Evolutionary conservation across 2,888 invertebrate genomes (phyloP).

Genomic region (Ectemnius continuus): DNA sequence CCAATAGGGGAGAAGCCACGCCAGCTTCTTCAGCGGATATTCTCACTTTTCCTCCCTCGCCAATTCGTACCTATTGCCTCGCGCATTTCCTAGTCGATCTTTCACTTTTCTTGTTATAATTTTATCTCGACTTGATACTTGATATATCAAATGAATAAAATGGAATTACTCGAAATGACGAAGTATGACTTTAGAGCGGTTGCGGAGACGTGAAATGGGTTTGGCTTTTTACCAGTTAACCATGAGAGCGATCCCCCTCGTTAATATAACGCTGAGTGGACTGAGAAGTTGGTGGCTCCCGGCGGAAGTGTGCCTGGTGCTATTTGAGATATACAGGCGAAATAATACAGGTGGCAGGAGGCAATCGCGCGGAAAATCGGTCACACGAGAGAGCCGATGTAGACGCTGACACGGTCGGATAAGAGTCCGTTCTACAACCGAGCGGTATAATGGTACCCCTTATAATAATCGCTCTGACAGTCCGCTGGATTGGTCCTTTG

Average conservation of each 20-base stretch:
- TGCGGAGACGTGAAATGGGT: no score
- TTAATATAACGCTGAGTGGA: no score
- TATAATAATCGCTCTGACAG: constrained; percentile 50
- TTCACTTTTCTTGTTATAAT: no score
- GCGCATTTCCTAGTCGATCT: no score
- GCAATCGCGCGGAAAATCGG: constrained; percentile 36
- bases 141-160: no score
- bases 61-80: neutral
- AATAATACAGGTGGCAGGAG: constrained; percentile 19
- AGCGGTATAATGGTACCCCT: constrained; percentile 43
- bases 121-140: no score
- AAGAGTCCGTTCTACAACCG: constrained; percentile 28
- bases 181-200: no score
- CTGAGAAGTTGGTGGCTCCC: no score
- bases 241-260: no score
- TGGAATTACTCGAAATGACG: no score
- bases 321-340: constrained; percentile 1
- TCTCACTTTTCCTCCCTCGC: constrained; percentile 5
- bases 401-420: constrained; percentile 39
- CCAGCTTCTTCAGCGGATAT: constrained; percentile 30
- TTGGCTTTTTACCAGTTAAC: no score
- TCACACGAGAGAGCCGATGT: constrained; percentile 28
- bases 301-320: no score
- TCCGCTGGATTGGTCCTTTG: constrained; percentile 45
- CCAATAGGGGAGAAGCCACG: constrained; percentile 9